A percentile compares a stretch with the other conserved stretches of the same genome.
These are phyloP conservation scores for Dendrophyllia cribrosa DNA, from an alignment of 64 coral and sea anemone genomes.

Conservation along the genomic window DNA sequence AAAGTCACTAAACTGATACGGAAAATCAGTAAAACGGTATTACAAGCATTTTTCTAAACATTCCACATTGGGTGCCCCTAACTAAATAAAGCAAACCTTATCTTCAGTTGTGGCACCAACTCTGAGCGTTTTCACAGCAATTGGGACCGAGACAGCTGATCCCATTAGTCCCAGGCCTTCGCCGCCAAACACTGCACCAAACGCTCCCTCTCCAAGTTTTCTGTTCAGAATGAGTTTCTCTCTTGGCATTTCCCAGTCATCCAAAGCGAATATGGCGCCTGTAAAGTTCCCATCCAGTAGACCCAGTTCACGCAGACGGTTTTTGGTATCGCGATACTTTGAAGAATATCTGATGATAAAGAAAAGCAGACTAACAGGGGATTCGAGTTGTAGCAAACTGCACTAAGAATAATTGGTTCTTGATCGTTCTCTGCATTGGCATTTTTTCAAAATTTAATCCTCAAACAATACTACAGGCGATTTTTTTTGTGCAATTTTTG, in stretches of 20 bases:
- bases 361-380: neutral
- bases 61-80: too few relatives aligned
- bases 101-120: slow-evolving; percentile 75
- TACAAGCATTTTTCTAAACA: too few relatives aligned
- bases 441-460: too few relatives aligned
- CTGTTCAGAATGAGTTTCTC: slow-evolving; percentile 79
- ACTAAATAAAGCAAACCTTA: slow-evolving; percentile 48
- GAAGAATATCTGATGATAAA: slow-evolving; percentile 72
- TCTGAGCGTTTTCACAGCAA: slow-evolving; percentile 81
- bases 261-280: slow-evolving; percentile 73
- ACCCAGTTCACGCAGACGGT: slow-evolving; percentile 71
- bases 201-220: slow-evolving; percentile 83
- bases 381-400: neutral
- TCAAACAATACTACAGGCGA: too few relatives aligned
- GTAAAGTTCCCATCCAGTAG: slow-evolving; percentile 59
- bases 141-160: slow-evolving; percentile 47
- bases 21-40: too few relatives aligned
- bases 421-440: too few relatives aligned
- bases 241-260: slow-evolving; percentile 77
- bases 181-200: slow-evolving; percentile 87
- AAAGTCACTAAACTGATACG: too few relatives aligned
- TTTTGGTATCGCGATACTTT: slow-evolving; percentile 82
- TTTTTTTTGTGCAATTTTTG: too few relatives aligned
- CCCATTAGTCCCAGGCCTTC: slow-evolving; percentile 70
- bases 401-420: too few relatives aligned